Base-by-base conservation (phyloP, 2,797 vertebrate genomes). In the Gambelia wislizenii region DNA sequence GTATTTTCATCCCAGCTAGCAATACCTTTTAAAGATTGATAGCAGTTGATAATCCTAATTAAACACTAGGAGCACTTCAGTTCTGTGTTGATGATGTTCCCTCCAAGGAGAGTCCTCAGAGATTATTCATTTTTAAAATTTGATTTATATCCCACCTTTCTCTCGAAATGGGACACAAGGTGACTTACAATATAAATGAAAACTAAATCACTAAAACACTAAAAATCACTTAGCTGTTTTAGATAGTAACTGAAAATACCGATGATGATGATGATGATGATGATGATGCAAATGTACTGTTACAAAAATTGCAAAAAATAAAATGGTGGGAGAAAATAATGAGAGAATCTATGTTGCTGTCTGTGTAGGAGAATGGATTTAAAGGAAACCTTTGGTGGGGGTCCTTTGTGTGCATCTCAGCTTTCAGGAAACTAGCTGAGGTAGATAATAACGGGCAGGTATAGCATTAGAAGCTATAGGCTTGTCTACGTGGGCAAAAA, bases 41-140 rank as follows among this genome's bases (percentile, higher is more conserved):
- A 13, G 4, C 8, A 36, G 9, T 64, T 3, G 2, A 1, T 2
- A 69, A 16, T 5, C 0, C 47, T 74, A 82, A 5, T 20, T 52
- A 64, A 36, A 39, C 6, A 0, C 6, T 52, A 77, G 61, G 47
- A 84, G 78, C 22, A 14, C 90, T 76, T 67, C 2, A 9, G 1
- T 39, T 79, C 33, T 72, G 27, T 49, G 80, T 67, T 12, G 0
- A 52, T 36, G 78, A 33, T 72, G 52, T 18, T 39, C n/a, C 72
- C 54, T 30, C 0, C 64, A 72, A 54, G 13, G 30, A 47, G 44
- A 69, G 79, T 69, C 22, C 33, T 52, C 13, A 30, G 44, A 42
- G 22, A 6, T 85, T 14, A 64, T 64, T 64, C 9, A 64, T 64
- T 30, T 8, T 18, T 52, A 13, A 13, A 13, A 22, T 59, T 59